Conservation (phyloP, 2,113 vertebrate genomes). For the Riparia riparia region DNA sequence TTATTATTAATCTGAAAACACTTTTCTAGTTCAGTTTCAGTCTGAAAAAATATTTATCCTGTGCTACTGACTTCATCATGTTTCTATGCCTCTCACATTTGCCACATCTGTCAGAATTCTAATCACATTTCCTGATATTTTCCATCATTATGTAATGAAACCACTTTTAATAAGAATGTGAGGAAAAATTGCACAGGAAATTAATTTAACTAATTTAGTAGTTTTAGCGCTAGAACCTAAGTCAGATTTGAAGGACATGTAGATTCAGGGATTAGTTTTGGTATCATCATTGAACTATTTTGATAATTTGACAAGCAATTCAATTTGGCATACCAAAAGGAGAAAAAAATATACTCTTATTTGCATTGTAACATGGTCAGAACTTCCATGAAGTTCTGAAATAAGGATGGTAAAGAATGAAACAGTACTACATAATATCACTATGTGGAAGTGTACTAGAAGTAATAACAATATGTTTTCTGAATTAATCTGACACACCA, state of each 20-base stretch:
- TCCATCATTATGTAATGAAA: constrained; percentile 33
- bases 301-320: background rate
- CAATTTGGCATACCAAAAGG: background rate
- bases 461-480: background rate
- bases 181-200: constrained; percentile 46
- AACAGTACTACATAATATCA: background rate
- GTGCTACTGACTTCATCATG: background rate
- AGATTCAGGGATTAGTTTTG: background rate
- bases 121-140: constrained; percentile 8
- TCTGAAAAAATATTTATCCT: background rate
- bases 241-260: background rate
- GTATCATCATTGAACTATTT: background rate
- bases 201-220: background rate
- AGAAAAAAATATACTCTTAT: background rate
- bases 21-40: background rate
- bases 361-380: background rate
- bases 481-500: background rate
- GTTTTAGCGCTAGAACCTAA: background rate
- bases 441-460: background rate
- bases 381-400: background rate
- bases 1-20: background rate
- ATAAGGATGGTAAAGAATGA: background rate
- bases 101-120: background rate
- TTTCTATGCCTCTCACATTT: background rate
- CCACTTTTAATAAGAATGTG: background rate